Evolutionary conservation across 1,140 invertebrate genomes (phyloP).

Genomic region (Triops cancriformis): DNA sequence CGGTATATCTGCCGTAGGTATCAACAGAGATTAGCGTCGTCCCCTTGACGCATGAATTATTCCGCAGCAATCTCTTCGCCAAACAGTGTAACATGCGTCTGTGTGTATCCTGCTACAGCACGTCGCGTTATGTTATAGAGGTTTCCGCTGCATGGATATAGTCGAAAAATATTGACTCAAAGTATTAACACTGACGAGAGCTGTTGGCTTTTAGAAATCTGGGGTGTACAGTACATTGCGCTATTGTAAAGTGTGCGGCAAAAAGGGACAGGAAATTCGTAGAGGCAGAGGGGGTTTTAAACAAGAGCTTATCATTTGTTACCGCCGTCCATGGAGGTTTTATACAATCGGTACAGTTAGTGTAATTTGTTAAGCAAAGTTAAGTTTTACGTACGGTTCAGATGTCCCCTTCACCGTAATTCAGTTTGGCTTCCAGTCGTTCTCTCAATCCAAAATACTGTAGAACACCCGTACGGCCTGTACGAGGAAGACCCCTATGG

Average conservation of each 20-base stretch:
- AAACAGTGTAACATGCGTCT: neutral
- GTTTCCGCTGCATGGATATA: neutral
- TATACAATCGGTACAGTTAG: too few relatives aligned
- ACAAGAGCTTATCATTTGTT: neutral
- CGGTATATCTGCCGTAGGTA: neutral
- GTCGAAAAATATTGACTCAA: neutral
- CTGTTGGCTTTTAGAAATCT: neutral
- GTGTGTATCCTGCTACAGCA: neutral
- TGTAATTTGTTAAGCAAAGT: too few relatives aligned
- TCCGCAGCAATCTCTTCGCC: neutral
- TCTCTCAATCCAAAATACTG: too few relatives aligned
- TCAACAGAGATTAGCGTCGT: neutral
- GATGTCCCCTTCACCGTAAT: too few relatives aligned
- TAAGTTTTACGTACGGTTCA: too few relatives aligned
- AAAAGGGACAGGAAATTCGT: neutral
- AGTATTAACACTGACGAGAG: neutral
- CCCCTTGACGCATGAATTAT: neutral
- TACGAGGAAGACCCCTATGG: too few relatives aligned
- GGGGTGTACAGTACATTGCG: neutral
- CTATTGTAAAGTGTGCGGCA: neutral
- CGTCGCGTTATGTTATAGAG: neutral
- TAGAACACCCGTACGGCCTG: too few relatives aligned
- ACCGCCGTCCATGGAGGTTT: neutral
- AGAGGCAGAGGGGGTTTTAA: neutral
- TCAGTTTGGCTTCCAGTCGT: too few relatives aligned